A percentile compares a stretch with the other conserved stretches of the same genome.
Conservation (phyloP, 2,113 vertebrate genomes). For the Tetrax tetrax region DNA sequence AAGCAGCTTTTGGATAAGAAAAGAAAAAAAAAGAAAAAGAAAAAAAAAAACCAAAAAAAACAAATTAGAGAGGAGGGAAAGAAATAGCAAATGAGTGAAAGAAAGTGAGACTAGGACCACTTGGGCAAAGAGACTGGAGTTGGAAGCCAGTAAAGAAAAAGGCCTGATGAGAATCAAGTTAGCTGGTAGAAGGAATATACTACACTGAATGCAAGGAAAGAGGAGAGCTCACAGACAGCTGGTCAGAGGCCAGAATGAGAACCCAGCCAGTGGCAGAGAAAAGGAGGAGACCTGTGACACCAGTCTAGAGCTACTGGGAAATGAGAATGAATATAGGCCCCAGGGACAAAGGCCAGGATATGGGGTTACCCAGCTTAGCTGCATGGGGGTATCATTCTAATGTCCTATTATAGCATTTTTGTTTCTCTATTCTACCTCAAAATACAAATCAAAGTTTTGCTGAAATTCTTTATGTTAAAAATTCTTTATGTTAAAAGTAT, state of each 20-base stretch:
- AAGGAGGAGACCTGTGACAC: neutral
- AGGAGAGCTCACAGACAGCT: neutral
- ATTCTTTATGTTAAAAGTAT: neutral
- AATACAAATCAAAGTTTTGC: neutral
- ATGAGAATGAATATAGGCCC: fast-evolving
- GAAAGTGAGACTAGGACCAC: neutral
- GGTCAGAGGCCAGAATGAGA: neutral
- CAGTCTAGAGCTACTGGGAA: neutral
- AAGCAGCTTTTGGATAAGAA: neutral
- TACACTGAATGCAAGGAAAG: neutral
- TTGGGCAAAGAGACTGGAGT: neutral
- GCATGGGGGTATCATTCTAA: neutral
- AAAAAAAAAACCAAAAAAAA: neutral
- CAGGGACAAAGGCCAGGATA: neutral
- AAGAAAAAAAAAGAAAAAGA: neutral
- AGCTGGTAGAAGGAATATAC: neutral
- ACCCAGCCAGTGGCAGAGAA: neutral
- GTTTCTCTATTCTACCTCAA: neutral
- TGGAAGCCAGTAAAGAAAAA: neutral
- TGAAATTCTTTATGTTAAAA: neutral
- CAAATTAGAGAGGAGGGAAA: neutral
- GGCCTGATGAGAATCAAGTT: neutral
- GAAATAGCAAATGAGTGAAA: neutral
- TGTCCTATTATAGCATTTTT: neutral
- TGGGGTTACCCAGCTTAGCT: neutral